phyloP scores from a whole-genome alignment of 2,113 vertebrate genomes.

The Notiomystis cincta region DNA sequence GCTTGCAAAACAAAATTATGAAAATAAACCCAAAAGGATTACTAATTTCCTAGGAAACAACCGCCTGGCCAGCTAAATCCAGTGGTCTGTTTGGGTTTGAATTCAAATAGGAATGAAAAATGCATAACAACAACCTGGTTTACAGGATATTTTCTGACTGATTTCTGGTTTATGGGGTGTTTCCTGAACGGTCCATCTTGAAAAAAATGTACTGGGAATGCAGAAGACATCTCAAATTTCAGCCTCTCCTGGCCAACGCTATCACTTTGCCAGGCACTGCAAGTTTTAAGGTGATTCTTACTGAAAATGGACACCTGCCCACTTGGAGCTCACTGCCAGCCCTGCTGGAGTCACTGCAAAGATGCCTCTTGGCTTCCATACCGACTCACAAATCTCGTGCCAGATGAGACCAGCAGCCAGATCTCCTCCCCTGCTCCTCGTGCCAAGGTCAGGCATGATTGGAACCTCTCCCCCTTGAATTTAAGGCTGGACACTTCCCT shows the following conservation, averaged over 20 bases:
- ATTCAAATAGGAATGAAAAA: neutral
- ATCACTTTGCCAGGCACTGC: neutral
- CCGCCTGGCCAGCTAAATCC: neutral
- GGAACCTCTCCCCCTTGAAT: neutral
- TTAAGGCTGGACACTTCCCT: neutral
- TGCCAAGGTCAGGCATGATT: neutral
- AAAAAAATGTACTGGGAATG: neutral
- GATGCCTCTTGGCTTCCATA: neutral
- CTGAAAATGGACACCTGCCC: neutral
- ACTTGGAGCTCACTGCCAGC: neutral
- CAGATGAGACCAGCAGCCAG: neutral
- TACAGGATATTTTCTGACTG: neutral
- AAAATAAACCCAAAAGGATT: neutral
- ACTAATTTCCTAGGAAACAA: neutral
- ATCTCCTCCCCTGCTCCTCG: neutral
- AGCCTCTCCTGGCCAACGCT: rapidly evolving
- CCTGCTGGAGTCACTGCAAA: neutral
- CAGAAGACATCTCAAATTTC: neutral
- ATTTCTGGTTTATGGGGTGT: neutral
- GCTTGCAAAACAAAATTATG: neutral
- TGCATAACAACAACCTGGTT: neutral
- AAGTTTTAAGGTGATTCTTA: neutral
- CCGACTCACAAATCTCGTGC: neutral
- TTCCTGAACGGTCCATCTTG: neutral
- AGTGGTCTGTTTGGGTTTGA: neutral